phyloP scores from a whole-genome alignment of 2,888 invertebrate species.

The Nymphalis urticae region DNA sequence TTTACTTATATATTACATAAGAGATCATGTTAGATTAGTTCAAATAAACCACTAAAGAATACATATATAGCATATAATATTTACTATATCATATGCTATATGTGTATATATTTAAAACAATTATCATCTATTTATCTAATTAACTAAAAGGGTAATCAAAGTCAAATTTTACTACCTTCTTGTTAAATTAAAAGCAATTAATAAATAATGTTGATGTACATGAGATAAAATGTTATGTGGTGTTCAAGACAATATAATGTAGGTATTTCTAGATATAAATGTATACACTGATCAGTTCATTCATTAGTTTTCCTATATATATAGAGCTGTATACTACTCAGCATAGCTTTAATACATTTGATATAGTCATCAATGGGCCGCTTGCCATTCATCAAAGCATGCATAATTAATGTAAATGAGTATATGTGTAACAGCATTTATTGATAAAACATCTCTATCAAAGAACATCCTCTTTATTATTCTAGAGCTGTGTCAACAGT shows the following conservation, averaged over 20 bases:
- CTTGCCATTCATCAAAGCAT: constrained; percentile 62
- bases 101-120: too few relatives aligned
- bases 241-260: neutral
- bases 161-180: too few relatives aligned
- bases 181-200: too few relatives aligned
- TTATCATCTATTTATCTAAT: too few relatives aligned
- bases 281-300: constrained; percentile 20
- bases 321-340: constrained; percentile 20
- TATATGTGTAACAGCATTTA: constrained; percentile 38
- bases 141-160: too few relatives aligned
- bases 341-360: constrained; percentile 44
- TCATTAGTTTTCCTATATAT: constrained; percentile 27
- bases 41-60: too few relatives aligned
- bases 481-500: constrained; percentile 15
- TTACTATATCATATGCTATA: too few relatives aligned
- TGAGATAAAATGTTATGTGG: neutral
- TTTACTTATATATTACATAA: too few relatives aligned
- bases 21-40: too few relatives aligned
- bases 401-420: constrained; percentile 61
- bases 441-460: constrained; percentile 37
- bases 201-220: too few relatives aligned
- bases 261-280: constrained; percentile 2
- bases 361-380: constrained; percentile 54
- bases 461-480: constrained; percentile 26
- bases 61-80: too few relatives aligned